A percentile compares a stretch with the other conserved stretches of the same genome.
Evolutionary conservation across 1,140 invertebrate genomes (phyloP).

Genomic region (Diachasmimorpha longicaudata): DNA sequence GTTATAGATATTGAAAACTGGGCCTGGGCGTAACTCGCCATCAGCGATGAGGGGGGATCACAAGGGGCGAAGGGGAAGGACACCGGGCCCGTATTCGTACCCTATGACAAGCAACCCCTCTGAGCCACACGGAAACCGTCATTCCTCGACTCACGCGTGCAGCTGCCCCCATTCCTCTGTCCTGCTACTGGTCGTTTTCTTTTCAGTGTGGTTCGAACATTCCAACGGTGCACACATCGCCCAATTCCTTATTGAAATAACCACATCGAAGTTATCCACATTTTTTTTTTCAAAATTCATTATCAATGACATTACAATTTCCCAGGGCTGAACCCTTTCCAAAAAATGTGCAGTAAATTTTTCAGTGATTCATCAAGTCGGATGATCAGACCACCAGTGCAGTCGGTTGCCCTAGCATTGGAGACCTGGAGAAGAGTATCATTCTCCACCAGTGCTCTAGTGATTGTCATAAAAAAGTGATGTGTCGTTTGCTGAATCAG

Average conservation of each 20-base stretch:
- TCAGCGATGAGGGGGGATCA: slow-evolving; percentile 7
- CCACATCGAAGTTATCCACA: not conserved
- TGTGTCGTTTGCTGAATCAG: not conserved
- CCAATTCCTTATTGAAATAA: not conserved
- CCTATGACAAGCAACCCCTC: slow-evolving; percentile 33
- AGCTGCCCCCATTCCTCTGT: slow-evolving; percentile 22
- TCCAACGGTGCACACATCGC: not conserved
- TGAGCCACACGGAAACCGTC: slow-evolving; percentile 20
- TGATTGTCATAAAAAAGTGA: slow-evolving; percentile 38
- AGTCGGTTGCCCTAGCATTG: slow-evolving; percentile 44
- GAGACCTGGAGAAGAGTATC: slow-evolving; percentile 45
- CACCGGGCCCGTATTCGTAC: slow-evolving; percentile 46
- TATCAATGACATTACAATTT: not conserved
- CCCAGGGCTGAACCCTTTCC: not conserved
- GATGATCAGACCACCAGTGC: slow-evolving; percentile 16
- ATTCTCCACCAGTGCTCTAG: slow-evolving; percentile 45
- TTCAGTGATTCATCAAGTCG: not conserved
- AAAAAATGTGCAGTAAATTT: slow-evolving; percentile 18
- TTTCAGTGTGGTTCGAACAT: slow-evolving; percentile 16
- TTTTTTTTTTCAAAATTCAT: not conserved
- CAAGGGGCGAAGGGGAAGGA: slow-evolving; percentile 6
- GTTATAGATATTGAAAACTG: slow-evolving; percentile 27
- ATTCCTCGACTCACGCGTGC: slow-evolving; percentile 19
- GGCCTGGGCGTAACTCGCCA: slow-evolving; percentile 21
- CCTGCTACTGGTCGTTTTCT: not conserved